A percentile compares a stretch with the other conserved stretches of the same genome.
Evolutionary conservation across 2,113 vertebrate genomes (phyloP).

Genomic region (Lepisosteus oculatus): DNA sequence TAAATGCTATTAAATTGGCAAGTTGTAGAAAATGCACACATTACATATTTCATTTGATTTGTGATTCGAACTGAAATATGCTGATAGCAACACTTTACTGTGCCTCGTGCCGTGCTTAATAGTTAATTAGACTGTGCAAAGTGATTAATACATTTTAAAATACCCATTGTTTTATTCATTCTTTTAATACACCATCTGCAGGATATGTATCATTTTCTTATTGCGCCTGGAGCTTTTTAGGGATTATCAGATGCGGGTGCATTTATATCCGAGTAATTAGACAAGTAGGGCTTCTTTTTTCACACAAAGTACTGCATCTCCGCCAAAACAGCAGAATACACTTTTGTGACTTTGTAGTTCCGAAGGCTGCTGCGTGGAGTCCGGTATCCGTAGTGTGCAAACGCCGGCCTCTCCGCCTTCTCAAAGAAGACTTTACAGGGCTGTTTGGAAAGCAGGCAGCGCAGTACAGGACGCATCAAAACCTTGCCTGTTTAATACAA

Average conservation of each 20-base stretch:
- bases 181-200: not conserved
- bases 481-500: not conserved
- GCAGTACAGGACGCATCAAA: not conserved
- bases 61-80: not conserved
- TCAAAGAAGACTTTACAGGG: not conserved
- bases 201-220: not conserved
- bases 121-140: not conserved
- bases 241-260: not conserved
- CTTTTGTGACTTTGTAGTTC: not conserved
- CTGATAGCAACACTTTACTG: not conserved
- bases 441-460: too few species aligned
- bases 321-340: not conserved
- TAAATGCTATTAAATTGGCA: too few species aligned
- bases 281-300: not conserved
- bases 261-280: not conserved
- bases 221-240: not conserved
- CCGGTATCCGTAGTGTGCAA: not conserved
- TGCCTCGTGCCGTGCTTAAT: not conserved
- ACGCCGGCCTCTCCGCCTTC: not conserved
- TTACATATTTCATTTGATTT: not conserved
- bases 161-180: not conserved
- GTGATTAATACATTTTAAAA: constrained; percentile 2
- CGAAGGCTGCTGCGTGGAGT: not conserved
- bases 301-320: not conserved
- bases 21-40: too few species aligned